Evolutionary conservation across 2,113 vertebrate genomes (phyloP), one percentile per base, ranked within the genome.

Genomic region (Pachypanchax playfairii): DNA sequence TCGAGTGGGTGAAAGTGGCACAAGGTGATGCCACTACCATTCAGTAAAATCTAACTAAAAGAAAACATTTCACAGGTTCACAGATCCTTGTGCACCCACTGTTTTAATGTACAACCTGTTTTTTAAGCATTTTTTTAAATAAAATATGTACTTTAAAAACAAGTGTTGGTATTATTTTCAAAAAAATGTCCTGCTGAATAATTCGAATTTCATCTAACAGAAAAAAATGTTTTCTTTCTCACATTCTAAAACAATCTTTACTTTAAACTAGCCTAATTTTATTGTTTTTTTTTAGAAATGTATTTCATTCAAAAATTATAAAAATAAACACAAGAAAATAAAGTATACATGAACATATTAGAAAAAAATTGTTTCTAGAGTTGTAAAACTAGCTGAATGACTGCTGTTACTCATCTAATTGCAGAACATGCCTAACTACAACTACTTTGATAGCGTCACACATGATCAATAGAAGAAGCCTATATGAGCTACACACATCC

Each of bases 401-500:
- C 4, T 66, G 50, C 29, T 42, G 13, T 20, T 38, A 46, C 29
- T 24, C 35, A 17, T 63, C 6, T n/a, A 11, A 54, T 22, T 4
- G 24, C 3, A 43, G 15, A 11, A 7, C 20, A 0, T 29, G 6
- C 53, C 54, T 15, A 11, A 50, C 18, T 25, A 10, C 21, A 31
- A 8, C 57, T 38, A 36, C 51, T 8, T 20, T 53, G 3, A 51
- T 39, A 28, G 29, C 29, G 46, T 61, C 18, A 33, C 35, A 76
- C 72, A 79, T 52, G n/a, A 67, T 70, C 29, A 65, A 57, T 25
- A 54, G 72, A 2, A 21, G 24, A 46, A 33, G 31, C 42, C 42
- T 69, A 0, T 66, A 11, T 43, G n/a, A 73, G 46, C 1, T 55
- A 82, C 80, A 80, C 80, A 64, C 67, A 79, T 73, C 81, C 64